Evolutionary conservation across 2,113 vertebrate species (phyloP), one percentile per base, ranked within the genome.

Genomic region (Alaudala cheleensis): DNA sequence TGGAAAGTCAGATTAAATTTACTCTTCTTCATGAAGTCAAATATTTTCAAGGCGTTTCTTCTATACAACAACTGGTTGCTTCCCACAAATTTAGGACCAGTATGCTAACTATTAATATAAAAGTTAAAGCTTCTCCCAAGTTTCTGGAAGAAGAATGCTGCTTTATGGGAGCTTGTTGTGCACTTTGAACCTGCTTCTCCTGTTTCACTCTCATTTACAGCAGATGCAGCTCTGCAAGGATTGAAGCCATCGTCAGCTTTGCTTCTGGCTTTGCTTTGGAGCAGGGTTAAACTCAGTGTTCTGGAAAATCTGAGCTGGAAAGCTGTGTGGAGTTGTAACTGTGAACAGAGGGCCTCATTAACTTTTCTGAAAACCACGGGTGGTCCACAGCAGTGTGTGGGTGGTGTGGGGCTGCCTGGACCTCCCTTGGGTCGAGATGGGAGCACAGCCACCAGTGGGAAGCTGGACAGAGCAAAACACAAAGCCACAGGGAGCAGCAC

Each of bases 401-500:
- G 15, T 50, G 5, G 9, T 9, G 11, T 74, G 40, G 5, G 33
- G 18, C 50, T 90, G 37, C n/a, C 23, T 1, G 1, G 73, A 33
- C 15, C 29, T 87, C 20, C 24, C 13, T n/a, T 2, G 3, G 14
- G 9, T 44, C 15, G 61, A 79, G n/a, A 29, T 0, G 1, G 21
- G 33, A 84, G 47, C 4, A 3, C 37, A 60, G 29, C 25, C 54
- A 60, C 20, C 2, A 3, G 17, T 10, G 6, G 7, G 40, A 72
- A 42, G 15, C 6, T 64, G 44, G 50, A 56, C 0, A 2, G 2
- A 45, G 11, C 22, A 29, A 26, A 44, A 39, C 53, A 1, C 16
- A 50, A 50, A 31, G 33, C 17, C 2, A 1, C 1, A 1, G 13
- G 11, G 15, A 73, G 20, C 40, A 44, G 5, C 23, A 11, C 2